Base-by-base conservation (phyloP, 2,113 vertebrate genomes). In the Struthio camelus region DNA sequence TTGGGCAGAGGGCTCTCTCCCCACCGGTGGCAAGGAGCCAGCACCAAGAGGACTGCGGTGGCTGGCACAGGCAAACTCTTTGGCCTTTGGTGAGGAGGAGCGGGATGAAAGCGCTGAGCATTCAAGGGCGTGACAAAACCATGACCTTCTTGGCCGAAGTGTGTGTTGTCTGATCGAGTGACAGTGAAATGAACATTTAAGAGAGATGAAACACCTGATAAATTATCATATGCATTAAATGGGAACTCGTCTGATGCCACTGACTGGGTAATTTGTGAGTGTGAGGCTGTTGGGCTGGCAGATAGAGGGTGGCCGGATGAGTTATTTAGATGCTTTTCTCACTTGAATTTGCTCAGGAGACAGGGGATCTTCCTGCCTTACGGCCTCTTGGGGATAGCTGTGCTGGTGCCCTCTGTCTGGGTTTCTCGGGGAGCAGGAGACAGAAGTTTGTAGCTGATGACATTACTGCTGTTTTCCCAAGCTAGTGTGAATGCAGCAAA, bases 11-110 rank as follows among this genome's bases (percentile, higher is more conserved):
- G 38, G 14, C 3, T 78, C 54, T 91, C 50, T 70, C 44, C 44
- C 50, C 12, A 38, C 0, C 0, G 27, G 3, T 19, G 16, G 1
- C 44, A 40, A n/a, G 32, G 76, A 67, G 38, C 19, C 0, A 1
- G 6, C 62, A 69, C 1, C 1, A 24, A 44, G 36, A 36, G 14
- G 66, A 51, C 1, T 1, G 54, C 1, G 3, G 34, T 42, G 18
- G 61, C 40, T 3, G 5, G 9, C 14, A 0, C 1, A 3, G 30
- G 38, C 0, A 0, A 80, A 34, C 58, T 40, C 54, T 38, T 36
- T 28, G 46, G 7, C 34, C 75, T 40, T n/a, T 6, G 10, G 44
- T 78, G 36, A 12, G 9, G 34, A 79, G 70, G 23, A 50, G n/a
- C 73, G 20, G 59, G 86, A 66, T 50, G 40, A 84, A 42, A 81